Evolutionary conservation across 2,113 vertebrate genomes (phyloP), one percentile per base, ranked within the genome.

Genomic region (Orcinus orca): DNA sequence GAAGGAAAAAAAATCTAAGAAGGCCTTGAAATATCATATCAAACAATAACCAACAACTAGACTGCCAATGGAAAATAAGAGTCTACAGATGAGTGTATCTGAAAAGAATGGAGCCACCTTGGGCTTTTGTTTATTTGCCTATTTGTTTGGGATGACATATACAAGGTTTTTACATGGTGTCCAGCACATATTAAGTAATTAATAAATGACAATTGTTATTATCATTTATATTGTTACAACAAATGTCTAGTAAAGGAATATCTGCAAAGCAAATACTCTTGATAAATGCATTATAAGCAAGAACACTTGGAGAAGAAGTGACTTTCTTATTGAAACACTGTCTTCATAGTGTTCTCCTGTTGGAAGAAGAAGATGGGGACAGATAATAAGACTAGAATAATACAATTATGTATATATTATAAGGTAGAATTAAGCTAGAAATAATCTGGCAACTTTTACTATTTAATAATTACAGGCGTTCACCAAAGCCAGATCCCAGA

Each of bases 401-500:
- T n/a, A 62, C 3, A 29, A 71, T 50, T 50, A 89, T 29, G 21
- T 82, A 63, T 50, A 25, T 58, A 85, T 31, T 50, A 86, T 11
- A 36, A 85, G n/a, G 41, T 12, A 90, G 25, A 18, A 81, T 71
- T 63, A 91, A 88, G 20, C 10, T 76, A 93, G 23, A 97, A 93
- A 79, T 90, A 58, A 77, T 31, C 18, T 79, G 44, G 20, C 23
- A 65, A 53, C 50, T 71, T 87, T 80, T 86, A 68, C 31, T 83
- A 77, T 86, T 91, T 92, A 93, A 80, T 81, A 95, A 77, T 89
- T 71, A 92, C 1, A 63, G 73, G 2, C 10, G 81, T 96, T 96
- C 23, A 84, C 21, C 17, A 88, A 86, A 93, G 29, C 20, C 60
- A 95, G 23, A 76, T 68, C 68, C 10, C 53, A 95, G 5, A 93